phyloP scores from a whole-genome alignment of 2,888 invertebrate species.

The Campoplex nolae region DNA sequence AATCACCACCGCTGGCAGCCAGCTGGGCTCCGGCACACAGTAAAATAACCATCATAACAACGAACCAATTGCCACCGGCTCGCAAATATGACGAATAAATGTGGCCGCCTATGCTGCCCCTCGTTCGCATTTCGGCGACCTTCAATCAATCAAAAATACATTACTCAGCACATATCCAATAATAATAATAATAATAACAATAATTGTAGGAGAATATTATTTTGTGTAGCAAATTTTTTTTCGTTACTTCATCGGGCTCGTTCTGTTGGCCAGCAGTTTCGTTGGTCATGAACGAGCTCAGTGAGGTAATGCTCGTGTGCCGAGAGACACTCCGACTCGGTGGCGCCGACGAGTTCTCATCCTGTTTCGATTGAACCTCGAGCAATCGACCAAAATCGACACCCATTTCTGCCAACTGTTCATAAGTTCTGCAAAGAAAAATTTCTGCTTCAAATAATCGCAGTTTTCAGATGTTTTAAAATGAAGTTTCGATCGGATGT shows the following conservation, averaged over 20 bases:
- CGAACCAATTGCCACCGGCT: constrained; percentile 89
- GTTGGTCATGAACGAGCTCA: constrained; percentile 79
- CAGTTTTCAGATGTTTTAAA: not conserved
- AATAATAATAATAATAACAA: not conserved
- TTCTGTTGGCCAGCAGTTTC: constrained; percentile 73
- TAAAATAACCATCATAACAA: constrained; percentile 87
- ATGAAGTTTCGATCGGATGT: not conserved
- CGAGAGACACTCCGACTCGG: constrained; percentile 79
- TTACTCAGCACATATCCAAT: constrained; percentile 1
- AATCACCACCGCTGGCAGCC: constrained; percentile 91
- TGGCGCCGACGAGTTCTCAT: constrained; percentile 75
- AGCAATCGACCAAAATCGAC: constrained; percentile 92
- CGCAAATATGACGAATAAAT: constrained; percentile 90
- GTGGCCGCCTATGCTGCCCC: constrained; percentile 88
- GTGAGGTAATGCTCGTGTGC: constrained; percentile 80
- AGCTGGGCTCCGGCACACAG: constrained; percentile 89
- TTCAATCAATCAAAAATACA: constrained; percentile 61
- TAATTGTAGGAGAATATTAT: not conserved
- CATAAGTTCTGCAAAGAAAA: constrained; percentile 86
- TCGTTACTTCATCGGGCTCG: constrained; percentile 77
- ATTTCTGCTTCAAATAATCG: not conserved
- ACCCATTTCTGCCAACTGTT: constrained; percentile 90
- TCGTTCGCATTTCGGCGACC: constrained; percentile 80
- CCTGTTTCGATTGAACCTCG: constrained; percentile 81
- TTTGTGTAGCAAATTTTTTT: not conserved